Base-by-base conservation (phyloP, 2,797 vertebrate genomes). In the Hafferia zeledoni region DNA sequence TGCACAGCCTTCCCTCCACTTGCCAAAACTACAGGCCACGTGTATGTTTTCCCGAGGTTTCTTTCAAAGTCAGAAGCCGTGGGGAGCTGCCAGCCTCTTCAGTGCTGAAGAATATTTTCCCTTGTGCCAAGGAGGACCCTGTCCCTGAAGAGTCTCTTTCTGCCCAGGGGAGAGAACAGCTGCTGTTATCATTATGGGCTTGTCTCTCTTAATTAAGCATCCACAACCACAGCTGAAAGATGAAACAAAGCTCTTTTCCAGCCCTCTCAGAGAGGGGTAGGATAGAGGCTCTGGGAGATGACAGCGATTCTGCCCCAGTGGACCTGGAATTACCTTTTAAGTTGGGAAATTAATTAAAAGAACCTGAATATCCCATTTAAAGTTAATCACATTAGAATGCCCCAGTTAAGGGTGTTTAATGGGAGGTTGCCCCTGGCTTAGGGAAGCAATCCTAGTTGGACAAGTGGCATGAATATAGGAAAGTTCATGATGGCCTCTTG, bases 171-270 rank as follows among this genome's bases (percentile, higher is more conserved):
- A 89, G 39, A 83, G 53, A 87, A 93, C 90, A 95, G 94, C 90
- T 93, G 90, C 93, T 92, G 46, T 65, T 85, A 63, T 87, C 87
- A 89, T 77, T 87, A 89, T 55, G 82, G 92, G 31, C 47, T 92
- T 93, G 84, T 91, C 82, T 87, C 53, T 76, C 89, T 87, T 95
- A 96, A 96, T 96, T 94, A 97, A 78, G 47, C 69, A 91, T 9
- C 86, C 64, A 89, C 49, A 93, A 46, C 37, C 64, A 76, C 33
- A 75, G 79, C 11, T 57, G 30, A 89, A 87, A 87, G 78, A 83
- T 5, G 35, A 93, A 95, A 93, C 64, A 89, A 93, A 95, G 68
- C 50, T 57, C 75, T 92, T 61, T 89, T 81, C 61, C 74, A 91
- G 72, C 74, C 63, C 55, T 91, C 35, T 35, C 79, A 23, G 37